Conservation (phyloP, 2,113 vertebrate species). For the Sciurus niger region DNA sequence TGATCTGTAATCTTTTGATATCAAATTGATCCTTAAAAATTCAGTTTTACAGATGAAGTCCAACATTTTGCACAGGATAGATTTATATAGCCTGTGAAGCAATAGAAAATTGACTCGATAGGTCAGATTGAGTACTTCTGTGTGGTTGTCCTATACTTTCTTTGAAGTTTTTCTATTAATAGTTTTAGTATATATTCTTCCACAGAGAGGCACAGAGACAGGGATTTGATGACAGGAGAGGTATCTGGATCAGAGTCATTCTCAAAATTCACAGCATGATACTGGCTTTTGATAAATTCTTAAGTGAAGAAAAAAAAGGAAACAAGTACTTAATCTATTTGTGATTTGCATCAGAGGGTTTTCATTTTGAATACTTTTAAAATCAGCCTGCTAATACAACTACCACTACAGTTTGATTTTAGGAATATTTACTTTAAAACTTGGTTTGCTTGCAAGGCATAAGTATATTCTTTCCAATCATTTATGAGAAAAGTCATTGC, state of each 20-base stretch:
- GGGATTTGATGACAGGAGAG: neutral
- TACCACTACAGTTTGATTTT: neutral
- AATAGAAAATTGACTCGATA: neutral
- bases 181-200: neutral
- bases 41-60: neutral
- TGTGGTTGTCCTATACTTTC: neutral
- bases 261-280: neutral
- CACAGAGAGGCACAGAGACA: neutral
- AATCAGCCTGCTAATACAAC: neutral
- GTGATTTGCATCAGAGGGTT: no score
- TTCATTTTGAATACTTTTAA: neutral
- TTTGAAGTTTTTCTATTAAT: neutral
- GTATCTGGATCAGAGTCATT: neutral
- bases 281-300: neutral
- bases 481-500: neutral
- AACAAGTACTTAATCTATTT: no score
- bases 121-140: neutral
- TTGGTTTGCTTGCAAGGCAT: neutral
- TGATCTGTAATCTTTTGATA: neutral
- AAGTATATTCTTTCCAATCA: neutral
- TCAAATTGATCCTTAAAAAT: neutral
- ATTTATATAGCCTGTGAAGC: neutral
- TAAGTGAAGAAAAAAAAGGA: neutral
- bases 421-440: neutral
- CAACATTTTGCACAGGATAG: neutral